These are phyloP conservation scores for Stomatorhinus walkeri DNA, from an alignment of 2,797 vertebrate species.

Conservation along the genomic window DNA sequence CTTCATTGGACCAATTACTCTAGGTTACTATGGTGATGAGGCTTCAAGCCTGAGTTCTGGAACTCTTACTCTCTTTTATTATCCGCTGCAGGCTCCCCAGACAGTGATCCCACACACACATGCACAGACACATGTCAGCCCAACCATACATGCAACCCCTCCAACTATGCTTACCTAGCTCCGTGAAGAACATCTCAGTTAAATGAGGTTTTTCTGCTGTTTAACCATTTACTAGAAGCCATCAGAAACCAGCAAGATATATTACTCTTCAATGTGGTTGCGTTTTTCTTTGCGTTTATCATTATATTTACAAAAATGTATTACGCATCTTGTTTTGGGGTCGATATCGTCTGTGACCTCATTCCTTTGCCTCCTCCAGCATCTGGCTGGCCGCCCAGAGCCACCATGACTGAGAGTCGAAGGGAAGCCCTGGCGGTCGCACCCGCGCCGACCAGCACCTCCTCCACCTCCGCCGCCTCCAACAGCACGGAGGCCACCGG, in stretches of 20 bases:
- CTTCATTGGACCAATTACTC: conserved; percentile 27
- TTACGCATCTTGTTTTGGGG: neutral
- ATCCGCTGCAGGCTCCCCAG: conserved; percentile 24
- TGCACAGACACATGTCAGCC: neutral
- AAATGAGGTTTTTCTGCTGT: neutral
- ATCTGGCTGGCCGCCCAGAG: conserved; percentile 18
- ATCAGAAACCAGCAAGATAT: neutral
- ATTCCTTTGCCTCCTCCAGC: neutral
- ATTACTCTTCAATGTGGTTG: neutral
- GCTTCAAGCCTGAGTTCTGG: neutral
- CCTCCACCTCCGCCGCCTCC: conserved; percentile 47
- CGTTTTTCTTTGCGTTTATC: neutral
- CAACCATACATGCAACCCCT: neutral
- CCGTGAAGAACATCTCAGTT: neutral
- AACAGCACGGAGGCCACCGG: conserved; percentile 78
- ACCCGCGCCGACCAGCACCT: conserved; percentile 63
- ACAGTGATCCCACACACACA: conserved; percentile 25
- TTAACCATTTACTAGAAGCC: neutral
- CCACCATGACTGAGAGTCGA: conserved; percentile 80
- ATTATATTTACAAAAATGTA: neutral
- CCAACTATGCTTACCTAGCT: neutral
- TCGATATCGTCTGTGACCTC: neutral
- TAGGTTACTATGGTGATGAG: conserved; percentile 29
- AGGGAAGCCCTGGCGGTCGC: conserved; percentile 82
- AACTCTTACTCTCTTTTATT: conserved; percentile 21